These are phyloP conservation scores for Sylvia atricapilla DNA, from an alignment of 2,113 vertebrate species.

Conservation along the genomic window DNA sequence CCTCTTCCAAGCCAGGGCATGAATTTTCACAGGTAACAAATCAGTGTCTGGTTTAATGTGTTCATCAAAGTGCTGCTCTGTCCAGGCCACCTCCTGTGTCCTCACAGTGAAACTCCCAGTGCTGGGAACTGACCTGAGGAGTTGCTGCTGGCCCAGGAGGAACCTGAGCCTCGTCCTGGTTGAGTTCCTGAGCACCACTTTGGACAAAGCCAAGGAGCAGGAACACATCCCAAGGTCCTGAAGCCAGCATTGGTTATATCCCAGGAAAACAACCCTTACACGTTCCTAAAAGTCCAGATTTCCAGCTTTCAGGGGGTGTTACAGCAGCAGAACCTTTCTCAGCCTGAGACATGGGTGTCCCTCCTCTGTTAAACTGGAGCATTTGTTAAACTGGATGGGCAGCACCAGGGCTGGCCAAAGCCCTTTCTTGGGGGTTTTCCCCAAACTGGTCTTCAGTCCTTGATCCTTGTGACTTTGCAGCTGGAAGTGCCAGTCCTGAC, in stretches of 20 bases:
- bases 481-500: background rate
- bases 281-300: background rate
- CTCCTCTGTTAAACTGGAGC: background rate
- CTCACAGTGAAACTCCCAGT: background rate
- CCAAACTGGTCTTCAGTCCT: background rate
- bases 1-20: background rate
- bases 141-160: background rate
- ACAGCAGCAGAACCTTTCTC: background rate
- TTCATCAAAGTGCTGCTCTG: background rate
- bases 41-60: background rate
- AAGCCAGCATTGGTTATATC: background rate
- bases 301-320: background rate
- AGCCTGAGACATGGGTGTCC: background rate
- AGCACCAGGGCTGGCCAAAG: background rate
- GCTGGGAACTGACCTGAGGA: background rate
- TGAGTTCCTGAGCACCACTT: background rate
- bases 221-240: background rate
- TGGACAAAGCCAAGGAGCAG: background rate
- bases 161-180: fast-evolving
- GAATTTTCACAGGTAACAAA: background rate
- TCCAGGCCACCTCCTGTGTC: background rate
- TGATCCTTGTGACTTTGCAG: background rate
- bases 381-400: background rate
- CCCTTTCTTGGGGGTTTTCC: background rate
- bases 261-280: background rate